Evolutionary conservation across 1,140 invertebrate species (phyloP).

Genomic region (Bombus cullumanus): DNA sequence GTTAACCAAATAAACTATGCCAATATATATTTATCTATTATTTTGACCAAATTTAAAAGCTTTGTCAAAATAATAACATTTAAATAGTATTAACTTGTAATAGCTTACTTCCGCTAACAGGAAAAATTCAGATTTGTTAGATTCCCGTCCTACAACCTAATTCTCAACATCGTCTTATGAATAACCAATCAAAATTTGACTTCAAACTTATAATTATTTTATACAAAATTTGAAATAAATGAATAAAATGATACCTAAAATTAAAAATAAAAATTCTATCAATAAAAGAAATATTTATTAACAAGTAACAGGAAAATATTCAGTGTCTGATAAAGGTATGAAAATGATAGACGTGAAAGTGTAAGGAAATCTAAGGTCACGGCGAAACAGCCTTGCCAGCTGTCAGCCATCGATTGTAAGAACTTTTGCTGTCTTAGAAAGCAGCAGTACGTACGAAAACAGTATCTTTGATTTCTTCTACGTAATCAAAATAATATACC

Average conservation of each 20-base stretch:
- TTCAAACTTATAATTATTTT: neutral
- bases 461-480: conserved; percentile 30
- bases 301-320: neutral
- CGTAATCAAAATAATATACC: conserved; percentile 21
- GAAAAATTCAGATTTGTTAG: conserved; percentile 38
- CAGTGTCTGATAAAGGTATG: neutral
- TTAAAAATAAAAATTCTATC: neutral
- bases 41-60: neutral
- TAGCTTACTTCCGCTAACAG: conserved; percentile 9
- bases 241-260: neutral
- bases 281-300: neutral
- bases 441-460: conserved; percentile 35
- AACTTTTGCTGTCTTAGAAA: conserved; percentile 55
- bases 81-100: neutral
- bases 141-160: conserved; percentile 48
- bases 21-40: neutral
- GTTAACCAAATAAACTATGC: neutral
- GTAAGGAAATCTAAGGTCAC: conserved; percentile 36
- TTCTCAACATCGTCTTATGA: conserved; percentile 16
- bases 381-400: conserved; percentile 66
- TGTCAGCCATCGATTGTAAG: conserved; percentile 76
- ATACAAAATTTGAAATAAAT: neutral
- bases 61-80: neutral
- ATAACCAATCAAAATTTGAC: conserved; percentile 25
- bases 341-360: conserved; percentile 55